Evolutionary conservation across 2,113 vertebrate species (phyloP).

Genomic region (Hippocampus abdominalis): DNA sequence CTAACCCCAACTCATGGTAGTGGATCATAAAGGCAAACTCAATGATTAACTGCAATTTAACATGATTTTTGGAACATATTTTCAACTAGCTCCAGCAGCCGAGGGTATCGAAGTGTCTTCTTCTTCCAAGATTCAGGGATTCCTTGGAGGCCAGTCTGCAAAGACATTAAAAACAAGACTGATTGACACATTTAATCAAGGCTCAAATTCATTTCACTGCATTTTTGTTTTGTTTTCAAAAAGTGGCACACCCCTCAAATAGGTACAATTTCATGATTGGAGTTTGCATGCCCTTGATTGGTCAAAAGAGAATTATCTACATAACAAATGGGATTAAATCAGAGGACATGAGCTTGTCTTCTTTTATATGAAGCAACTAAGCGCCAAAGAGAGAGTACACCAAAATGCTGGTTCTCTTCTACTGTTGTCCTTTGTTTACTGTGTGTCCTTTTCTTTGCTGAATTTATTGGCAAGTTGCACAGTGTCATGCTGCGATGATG

Average conservation of each 20-base stretch:
- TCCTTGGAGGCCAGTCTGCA: conserved; percentile 61
- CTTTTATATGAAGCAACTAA: not conserved
- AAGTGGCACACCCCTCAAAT: not conserved
- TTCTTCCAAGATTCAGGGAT: conserved; percentile 68
- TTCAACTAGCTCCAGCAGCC: conserved; percentile 54
- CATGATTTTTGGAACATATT: conserved; percentile 35
- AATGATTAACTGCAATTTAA: conserved; percentile 21
- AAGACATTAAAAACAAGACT: conserved; percentile 26
- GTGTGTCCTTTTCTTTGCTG: not conserved
- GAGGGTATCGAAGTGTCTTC: conserved; percentile 59
- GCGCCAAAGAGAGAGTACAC: not conserved
- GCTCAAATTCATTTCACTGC: not conserved
- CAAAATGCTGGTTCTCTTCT: not conserved
- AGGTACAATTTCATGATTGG: too few species aligned
- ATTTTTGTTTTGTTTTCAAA: not conserved
- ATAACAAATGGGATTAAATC: not conserved
- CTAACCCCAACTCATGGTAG: not conserved
- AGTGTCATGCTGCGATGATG: conserved; percentile 1
- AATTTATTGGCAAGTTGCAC: not conserved
- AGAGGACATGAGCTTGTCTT: not conserved
- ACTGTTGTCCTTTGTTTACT: not conserved
- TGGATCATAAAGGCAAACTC: conserved; percentile 2
- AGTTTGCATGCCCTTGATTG: too few species aligned
- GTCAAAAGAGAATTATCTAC: too few species aligned
- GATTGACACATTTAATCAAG: not conserved